Base-by-base conservation (phyloP, 2,888 invertebrate species). In the Ichneumoninae sp. region DNA sequence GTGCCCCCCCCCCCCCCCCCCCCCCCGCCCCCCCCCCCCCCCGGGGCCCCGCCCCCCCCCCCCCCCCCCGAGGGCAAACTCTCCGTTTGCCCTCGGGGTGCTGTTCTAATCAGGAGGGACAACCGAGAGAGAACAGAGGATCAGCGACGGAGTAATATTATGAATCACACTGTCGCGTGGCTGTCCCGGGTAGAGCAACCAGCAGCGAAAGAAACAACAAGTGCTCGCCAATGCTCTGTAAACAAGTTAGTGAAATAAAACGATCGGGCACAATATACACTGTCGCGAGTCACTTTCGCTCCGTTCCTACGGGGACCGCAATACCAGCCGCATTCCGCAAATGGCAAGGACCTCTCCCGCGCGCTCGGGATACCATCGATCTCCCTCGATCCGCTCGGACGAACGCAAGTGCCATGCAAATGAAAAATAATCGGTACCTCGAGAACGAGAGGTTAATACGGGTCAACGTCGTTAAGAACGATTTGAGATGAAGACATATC, bases 211-310 rank as follows among this genome's bases (percentile, higher is more conserved):
- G 60, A 60, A 33, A 62, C 62, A 75, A 71, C 52, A 70, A 69
- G 71, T 65, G 54, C 44, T 19, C 13, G 71, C 44, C 16, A 52
- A n/a, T 30, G n/a, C 36, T 66, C 69, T 57, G 50, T 52, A 75
- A 60, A 69, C 69, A 72, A 22, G 70, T n/a, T 8, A 19, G 40
- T 22, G 22, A 22, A 30, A 71, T 22, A 57, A 40, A 57, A 57
- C 22, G 44, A 19, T 44, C 30, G 69, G 71, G 65, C 70, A 57
- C 54, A 62, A 80, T 75, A 50, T 66, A 70, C 70, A 79, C 76
- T 10, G 40, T 65, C 80, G 83, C 84, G 83, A 83, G 85, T 88
- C 84, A 87, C 88, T 89, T 87, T 89, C 88, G 87, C 89, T 88
- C 84, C 85, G 86, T 86, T 86, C 82, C 81, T 83, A 62, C 74